phyloP scores from a whole-genome alignment of 2,888 invertebrate species.

The Gymnoscelis rufifasciata region DNA sequence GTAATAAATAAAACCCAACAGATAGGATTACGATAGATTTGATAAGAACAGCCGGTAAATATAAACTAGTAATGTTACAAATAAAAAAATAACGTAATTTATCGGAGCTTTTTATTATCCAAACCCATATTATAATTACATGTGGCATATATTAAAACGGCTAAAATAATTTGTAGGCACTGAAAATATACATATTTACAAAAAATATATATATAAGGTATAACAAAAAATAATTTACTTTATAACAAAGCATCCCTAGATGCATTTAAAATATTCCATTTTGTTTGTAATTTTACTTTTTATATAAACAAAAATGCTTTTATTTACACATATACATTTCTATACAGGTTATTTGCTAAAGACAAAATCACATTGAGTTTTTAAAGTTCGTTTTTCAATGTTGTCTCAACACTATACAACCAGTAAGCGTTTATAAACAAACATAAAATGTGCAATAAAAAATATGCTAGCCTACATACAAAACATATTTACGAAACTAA shows the following conservation, averaged over 20 bases:
- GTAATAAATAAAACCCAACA: no score
- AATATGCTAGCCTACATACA: no score
- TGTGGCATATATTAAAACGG: slow-evolving; percentile 11
- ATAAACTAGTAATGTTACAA: neutral
- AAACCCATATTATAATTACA: slow-evolving; percentile 15
- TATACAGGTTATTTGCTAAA: neutral
- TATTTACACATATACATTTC: slow-evolving; percentile 14
- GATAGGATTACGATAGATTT: no score
- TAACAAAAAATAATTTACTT: slow-evolving; percentile 18
- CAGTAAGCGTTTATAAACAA: no score
- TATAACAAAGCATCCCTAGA: neutral
- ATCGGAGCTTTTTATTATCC: slow-evolving; percentile 14
- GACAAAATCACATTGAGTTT: no score
- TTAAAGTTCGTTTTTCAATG: no score
- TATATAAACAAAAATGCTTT: slow-evolving; percentile 17
- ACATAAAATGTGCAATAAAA: no score
- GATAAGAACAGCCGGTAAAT: no score
- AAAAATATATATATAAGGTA: slow-evolving; percentile 15
- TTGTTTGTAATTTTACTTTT: slow-evolving; percentile 1
- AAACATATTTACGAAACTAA: no score
- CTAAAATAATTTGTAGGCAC: slow-evolving; percentile 3
- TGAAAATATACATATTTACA: slow-evolving; percentile 21
- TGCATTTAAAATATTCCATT: neutral
- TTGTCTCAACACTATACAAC: no score
- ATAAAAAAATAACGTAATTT: neutral